Percentiles rank a stretch among this genome's conserved stretches.
Evolutionary conservation across 2,797 vertebrate genomes (phyloP).

Genomic region (Microctenopoma steveboyesi): DNA sequence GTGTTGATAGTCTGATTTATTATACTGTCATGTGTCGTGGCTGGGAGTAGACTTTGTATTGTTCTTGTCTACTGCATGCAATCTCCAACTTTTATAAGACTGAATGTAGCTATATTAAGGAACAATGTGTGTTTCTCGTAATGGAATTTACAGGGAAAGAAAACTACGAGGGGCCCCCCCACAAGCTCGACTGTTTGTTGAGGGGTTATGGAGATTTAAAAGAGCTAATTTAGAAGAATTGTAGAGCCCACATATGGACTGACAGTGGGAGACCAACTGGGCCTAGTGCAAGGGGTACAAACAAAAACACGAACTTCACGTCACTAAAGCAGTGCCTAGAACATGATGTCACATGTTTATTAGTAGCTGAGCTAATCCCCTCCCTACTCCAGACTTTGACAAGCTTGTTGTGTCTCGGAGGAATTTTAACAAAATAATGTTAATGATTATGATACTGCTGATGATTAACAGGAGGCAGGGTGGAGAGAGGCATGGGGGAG

Average conservation of each 20-base stretch:
- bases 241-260: conserved; percentile 56
- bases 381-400: conserved; percentile 39
- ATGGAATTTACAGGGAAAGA: conserved; percentile 59
- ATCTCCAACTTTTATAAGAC: conserved; percentile 44
- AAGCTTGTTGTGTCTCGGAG: conserved; percentile 21
- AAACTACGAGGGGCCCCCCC: conserved; percentile 54
- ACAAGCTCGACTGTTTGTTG: conserved; percentile 48
- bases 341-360: conserved; percentile 67
- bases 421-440: conserved; percentile 34
- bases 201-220: conserved; percentile 51
- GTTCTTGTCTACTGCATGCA: conserved; percentile 31
- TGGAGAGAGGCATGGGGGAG: neutral
- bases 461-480: conserved; percentile 55
- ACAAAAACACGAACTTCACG: conserved; percentile 1
- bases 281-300: conserved; percentile 36
- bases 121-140: conserved; percentile 40
- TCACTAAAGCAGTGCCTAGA: conserved; percentile 38
- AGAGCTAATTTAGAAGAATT: conserved; percentile 39
- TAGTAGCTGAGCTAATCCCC: conserved; percentile 40
- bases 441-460: conserved; percentile 38
- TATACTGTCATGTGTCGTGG: neutral
- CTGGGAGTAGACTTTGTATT: conserved; percentile 13
- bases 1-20: conserved; percentile 1
- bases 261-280: conserved; percentile 40
- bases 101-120: conserved; percentile 40